A percentile compares a stretch with the other conserved stretches of the same genome.
Evolutionary conservation across 2,888 invertebrate species (phyloP).

Genomic region (Glaucopsyche alexis): DNA sequence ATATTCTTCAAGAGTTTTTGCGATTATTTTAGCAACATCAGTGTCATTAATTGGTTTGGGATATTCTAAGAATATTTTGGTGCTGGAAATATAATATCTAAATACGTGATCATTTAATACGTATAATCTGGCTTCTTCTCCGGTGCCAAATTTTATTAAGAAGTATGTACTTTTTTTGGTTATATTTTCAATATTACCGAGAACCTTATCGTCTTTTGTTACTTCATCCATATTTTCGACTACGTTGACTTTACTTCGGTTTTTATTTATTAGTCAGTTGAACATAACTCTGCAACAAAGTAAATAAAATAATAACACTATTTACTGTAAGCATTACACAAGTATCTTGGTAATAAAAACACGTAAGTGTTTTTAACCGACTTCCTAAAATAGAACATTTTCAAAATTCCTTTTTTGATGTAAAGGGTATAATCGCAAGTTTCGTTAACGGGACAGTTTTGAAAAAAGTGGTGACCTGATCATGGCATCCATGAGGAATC

Average conservation of each 20-base stretch:
- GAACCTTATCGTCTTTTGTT: conserved; percentile 27
- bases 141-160: conserved; percentile 53
- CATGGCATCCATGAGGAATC: too few species aligned
- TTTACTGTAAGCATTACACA: neutral
- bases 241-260: neutral
- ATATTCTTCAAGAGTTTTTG: conserved; percentile 56
- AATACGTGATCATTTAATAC: conserved; percentile 66
- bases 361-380: neutral
- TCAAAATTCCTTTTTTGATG: too few species aligned
- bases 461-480: too few species aligned
- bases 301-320: neutral
- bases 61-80: conserved; percentile 59
- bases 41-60: conserved; percentile 57
- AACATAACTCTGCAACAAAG: conserved; percentile 2
- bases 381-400: too few species aligned
- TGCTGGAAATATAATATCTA: conserved; percentile 65
- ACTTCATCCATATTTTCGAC: neutral
- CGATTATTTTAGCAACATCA: conserved; percentile 60
- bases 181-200: conserved; percentile 52
- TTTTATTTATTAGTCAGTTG: neutral
- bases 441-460: too few species aligned
- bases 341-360: neutral
- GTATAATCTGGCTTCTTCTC: conserved; percentile 56
- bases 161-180: conserved; percentile 54
- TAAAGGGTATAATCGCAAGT: too few species aligned